Percentiles rank a stretch among this genome's conserved stretches.
These are phyloP conservation scores for Thalpophila matura DNA, from an alignment of 2,888 invertebrate species.

Conservation along the genomic window DNA sequence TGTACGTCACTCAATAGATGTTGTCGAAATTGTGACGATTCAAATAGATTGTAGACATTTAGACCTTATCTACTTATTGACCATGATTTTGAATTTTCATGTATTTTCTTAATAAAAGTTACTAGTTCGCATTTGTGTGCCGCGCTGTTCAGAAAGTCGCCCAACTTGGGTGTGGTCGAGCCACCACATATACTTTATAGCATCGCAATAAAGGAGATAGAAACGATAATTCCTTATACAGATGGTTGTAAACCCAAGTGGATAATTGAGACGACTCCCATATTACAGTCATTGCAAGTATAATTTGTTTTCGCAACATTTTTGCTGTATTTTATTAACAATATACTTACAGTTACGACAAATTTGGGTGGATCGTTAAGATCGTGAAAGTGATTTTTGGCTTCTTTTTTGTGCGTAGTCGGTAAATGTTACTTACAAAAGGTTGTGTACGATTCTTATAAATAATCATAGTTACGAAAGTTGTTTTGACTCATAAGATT, in stretches of 20 bases:
- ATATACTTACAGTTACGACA: slow-evolving; percentile 2
- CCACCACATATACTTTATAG: slow-evolving; percentile 54
- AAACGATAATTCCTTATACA: slow-evolving; percentile 58
- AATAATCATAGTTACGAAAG: slow-evolving; percentile 2
- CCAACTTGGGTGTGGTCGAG: slow-evolving; percentile 46
- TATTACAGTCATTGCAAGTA: slow-evolving; percentile 45
- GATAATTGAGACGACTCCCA: slow-evolving; percentile 57
- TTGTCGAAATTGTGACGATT: slow-evolving; percentile 17
- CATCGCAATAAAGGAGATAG: slow-evolving; percentile 58
- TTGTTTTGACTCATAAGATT: background rate
- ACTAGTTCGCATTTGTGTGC: slow-evolving; percentile 46
- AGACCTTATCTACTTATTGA: background rate
- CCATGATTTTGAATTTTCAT: slow-evolving; percentile 1
- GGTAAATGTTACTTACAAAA: slow-evolving; percentile 16
- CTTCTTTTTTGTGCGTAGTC: too few relatives aligned
- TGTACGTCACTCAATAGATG: slow-evolving; percentile 39
- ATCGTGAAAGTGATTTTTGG: slow-evolving; percentile 29
- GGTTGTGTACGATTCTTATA: background rate
- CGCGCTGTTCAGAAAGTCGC: slow-evolving; percentile 50
- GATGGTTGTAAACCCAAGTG: slow-evolving; percentile 41
- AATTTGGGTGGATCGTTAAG: slow-evolving; percentile 39
- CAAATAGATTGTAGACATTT: background rate
- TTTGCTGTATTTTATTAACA: slow-evolving; percentile 42
- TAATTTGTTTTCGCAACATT: slow-evolving; percentile 50
- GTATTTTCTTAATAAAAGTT: background rate